Evolutionary conservation across 2,888 invertebrate species (phyloP).

Genomic region (Oegoconia quadripuncta): DNA sequence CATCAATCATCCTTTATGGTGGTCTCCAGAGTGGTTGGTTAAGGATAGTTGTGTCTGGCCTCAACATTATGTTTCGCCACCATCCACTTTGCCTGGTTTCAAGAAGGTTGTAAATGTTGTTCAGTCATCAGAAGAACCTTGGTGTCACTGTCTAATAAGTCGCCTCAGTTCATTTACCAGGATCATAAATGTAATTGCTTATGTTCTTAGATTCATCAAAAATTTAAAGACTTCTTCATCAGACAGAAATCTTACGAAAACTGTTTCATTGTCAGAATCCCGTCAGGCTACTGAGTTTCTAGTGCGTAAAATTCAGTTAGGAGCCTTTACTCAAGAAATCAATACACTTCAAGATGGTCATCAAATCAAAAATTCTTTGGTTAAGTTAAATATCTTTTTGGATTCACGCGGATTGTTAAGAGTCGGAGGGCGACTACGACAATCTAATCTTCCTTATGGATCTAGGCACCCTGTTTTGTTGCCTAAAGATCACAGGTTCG

Average conservation of each 20-base stretch:
- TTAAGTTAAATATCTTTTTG: slow-evolving; percentile 6
- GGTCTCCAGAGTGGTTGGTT: background rate
- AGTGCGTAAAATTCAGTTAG: background rate
- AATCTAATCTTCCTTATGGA: slow-evolving; percentile 4
- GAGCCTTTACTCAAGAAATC: background rate
- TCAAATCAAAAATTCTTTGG: background rate
- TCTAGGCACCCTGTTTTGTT: slow-evolving; percentile 2
- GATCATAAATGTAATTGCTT: background rate
- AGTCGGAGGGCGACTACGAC: slow-evolving; percentile 10
- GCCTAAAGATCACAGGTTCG: slow-evolving; percentile 5
- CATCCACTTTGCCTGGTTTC: background rate
- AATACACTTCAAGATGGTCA: background rate
- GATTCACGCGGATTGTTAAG: slow-evolving; percentile 8
- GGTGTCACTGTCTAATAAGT: no score
- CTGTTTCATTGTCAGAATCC: background rate
- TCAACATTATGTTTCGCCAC: background rate
- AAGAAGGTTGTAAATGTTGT: background rate
- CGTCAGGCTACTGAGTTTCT: background rate
- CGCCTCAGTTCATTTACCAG: background rate
- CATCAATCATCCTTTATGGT: background rate
- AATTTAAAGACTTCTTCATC: background rate
- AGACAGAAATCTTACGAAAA: no score
- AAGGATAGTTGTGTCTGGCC: background rate
- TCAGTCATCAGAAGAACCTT: background rate
- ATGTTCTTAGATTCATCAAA: background rate